Percentiles rank a stretch among this genome's conserved stretches.
These are phyloP conservation scores for Microplitis demolitor DNA, from an alignment of 1,140 invertebrate genomes.

Conservation along the genomic window DNA sequence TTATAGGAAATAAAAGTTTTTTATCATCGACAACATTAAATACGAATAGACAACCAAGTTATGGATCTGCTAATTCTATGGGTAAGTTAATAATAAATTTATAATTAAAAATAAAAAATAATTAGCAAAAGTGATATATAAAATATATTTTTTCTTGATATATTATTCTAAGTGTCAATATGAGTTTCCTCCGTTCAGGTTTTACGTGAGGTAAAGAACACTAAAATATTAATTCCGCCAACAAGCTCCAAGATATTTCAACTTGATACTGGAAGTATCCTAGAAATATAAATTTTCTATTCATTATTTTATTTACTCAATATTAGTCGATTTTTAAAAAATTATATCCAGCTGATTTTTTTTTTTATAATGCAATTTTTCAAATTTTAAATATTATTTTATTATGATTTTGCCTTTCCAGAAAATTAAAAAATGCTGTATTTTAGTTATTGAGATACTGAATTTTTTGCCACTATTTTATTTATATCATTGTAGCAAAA, in stretches of 20 bases:
- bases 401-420: conserved; percentile 49
- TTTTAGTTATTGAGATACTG: conserved; percentile 50
- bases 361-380: conserved; percentile 13
- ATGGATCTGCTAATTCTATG: conserved; percentile 53
- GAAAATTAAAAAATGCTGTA: conserved; percentile 49
- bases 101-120: conserved; percentile 17
- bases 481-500: conserved; percentile 32
- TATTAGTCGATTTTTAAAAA: no score
- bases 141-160: conserved; percentile 8
- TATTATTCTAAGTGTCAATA: conserved; percentile 41
- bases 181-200: conserved; percentile 52
- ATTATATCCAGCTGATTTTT: no score
- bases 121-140: conserved; percentile 1
- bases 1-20: conserved; percentile 54
- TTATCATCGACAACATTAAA: conserved; percentile 50
- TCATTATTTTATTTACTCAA: no score
- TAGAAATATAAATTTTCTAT: neutral
- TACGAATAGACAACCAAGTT: conserved; percentile 45
- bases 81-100: conserved; percentile 45
- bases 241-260: conserved; percentile 26
- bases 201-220: conserved; percentile 56
- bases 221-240: conserved; percentile 38
- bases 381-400: conserved; percentile 20
- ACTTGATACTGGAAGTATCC: conserved; percentile 13
- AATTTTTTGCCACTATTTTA: conserved; percentile 41